These are phyloP conservation scores for Cheilosia soror DNA, from an alignment of 2,888 invertebrate genomes.

Conservation along the genomic window DNA sequence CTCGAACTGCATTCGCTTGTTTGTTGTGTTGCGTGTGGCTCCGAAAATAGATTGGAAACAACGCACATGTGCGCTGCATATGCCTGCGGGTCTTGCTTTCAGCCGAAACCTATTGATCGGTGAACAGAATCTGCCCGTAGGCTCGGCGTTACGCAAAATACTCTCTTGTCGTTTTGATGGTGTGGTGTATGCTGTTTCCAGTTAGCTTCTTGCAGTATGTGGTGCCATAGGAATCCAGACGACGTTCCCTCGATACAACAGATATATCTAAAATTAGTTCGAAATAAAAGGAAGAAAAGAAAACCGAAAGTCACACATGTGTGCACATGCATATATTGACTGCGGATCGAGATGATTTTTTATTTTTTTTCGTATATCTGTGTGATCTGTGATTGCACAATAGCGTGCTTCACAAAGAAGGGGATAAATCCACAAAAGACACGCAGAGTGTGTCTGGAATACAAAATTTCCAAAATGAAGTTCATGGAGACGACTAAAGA, in stretches of 20 bases:
- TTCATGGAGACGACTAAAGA: constrained; percentile 35
- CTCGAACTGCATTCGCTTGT: not conserved
- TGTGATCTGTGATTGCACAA: constrained; percentile 68
- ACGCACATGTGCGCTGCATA: constrained; percentile 64
- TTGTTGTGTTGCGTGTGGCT: constrained; percentile 26
- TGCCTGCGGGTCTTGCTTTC: constrained; percentile 47
- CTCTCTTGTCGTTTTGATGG: no score
- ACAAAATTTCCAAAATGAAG: constrained; percentile 54
- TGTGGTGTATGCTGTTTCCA: constrained; percentile 40
- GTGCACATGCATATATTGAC: constrained; percentile 64
- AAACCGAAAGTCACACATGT: constrained; percentile 59
- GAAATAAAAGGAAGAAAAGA: constrained; percentile 13
- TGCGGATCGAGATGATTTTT: constrained; percentile 53
- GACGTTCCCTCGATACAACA: constrained; percentile 1
- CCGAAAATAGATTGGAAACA: constrained; percentile 53
- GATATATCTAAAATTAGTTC: constrained; percentile 63
- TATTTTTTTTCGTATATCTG: constrained; percentile 10
- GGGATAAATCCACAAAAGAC: constrained; percentile 29
- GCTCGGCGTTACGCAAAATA: no score
- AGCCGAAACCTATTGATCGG: constrained; percentile 46
- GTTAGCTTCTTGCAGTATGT: constrained; percentile 38
- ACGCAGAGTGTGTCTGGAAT: constrained; percentile 63
- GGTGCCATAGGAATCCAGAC: constrained; percentile 37
- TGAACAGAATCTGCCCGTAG: not conserved
- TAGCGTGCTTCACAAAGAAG: constrained; percentile 9